Conservation (phyloP, 2,888 invertebrate species). For the Lasius platythorax region DNA sequence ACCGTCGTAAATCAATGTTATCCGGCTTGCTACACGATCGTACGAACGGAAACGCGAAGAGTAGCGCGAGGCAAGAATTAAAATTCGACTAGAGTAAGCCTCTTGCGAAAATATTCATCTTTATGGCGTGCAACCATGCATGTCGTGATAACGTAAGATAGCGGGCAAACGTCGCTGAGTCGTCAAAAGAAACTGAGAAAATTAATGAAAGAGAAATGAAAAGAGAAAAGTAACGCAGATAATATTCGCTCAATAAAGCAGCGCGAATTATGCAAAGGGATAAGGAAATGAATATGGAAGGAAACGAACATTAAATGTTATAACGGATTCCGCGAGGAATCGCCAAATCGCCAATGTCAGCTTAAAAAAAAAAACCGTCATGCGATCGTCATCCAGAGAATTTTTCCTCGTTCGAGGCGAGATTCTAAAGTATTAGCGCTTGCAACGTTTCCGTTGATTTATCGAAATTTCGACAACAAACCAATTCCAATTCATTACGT, state of each 20-base stretch:
- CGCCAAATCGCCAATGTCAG: neutral
- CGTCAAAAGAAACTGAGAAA: neutral
- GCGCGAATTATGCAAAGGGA: conserved; percentile 2
- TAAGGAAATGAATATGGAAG: neutral
- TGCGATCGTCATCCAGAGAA: neutral
- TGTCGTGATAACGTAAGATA: conserved; percentile 26
- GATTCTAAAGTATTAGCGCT: neutral
- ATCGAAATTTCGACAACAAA: neutral
- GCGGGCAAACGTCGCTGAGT: neutral
- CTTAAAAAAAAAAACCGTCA: neutral
- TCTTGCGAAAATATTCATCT: conserved; percentile 35
- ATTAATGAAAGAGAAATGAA: conserved; percentile 15
- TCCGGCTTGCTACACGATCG: neutral
- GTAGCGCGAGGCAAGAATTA: neutral
- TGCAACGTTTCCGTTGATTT: neutral
- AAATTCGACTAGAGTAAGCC: conserved; percentile 21
- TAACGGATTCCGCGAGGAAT: neutral
- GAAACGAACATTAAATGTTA: neutral
- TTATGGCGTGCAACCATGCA: neutral
- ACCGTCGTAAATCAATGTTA: conserved; percentile 35
- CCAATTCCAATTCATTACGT: neutral
- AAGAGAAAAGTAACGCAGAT: neutral
- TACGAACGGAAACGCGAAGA: neutral
- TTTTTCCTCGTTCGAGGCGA: neutral
- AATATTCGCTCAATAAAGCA: conserved; percentile 21